These are phyloP conservation scores for Leptoteleia sp. DNA, from an alignment of 1,140 invertebrate species.

Conservation along the genomic window DNA sequence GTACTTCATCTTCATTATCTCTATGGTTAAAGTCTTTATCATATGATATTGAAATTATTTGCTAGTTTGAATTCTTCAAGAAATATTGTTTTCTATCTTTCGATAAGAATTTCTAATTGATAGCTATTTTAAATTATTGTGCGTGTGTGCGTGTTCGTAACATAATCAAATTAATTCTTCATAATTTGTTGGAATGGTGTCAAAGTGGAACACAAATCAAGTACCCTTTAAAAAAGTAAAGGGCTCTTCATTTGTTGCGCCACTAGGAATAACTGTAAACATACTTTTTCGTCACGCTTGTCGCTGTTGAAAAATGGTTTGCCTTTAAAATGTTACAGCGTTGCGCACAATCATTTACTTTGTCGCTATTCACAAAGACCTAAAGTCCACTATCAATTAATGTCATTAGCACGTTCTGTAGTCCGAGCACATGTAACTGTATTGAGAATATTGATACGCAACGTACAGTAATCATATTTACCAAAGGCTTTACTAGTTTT, in stretches of 20 bases:
- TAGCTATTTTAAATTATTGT: too few relatives aligned
- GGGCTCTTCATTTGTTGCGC: neutral
- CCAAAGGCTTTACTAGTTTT: neutral
- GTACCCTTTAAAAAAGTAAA: neutral
- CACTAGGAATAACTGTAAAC: conserved; percentile 29
- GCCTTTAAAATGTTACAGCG: conserved; percentile 12
- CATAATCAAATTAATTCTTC: too few relatives aligned
- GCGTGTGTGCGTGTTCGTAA: too few relatives aligned
- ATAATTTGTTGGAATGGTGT: too few relatives aligned
- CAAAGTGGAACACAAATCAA: neutral
- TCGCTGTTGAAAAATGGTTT: conserved; percentile 18
- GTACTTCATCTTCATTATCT: too few relatives aligned
- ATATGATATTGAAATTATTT: too few relatives aligned
- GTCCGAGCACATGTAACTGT: neutral
- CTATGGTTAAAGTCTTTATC: too few relatives aligned
- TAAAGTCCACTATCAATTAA: conserved; percentile 25
- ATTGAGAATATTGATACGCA: conserved; percentile 1
- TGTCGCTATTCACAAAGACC: conserved; percentile 45
- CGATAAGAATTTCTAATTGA: too few relatives aligned
- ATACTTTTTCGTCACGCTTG: conserved; percentile 29
- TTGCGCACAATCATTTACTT: conserved; percentile 52
- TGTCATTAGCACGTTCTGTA: conserved; percentile 12
- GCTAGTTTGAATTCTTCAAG: too few relatives aligned
- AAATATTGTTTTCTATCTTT: too few relatives aligned
- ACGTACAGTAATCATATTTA: conserved; percentile 4